Conservation (phyloP, 2,113 vertebrate species). For the Dunckerocampus dactyliophorus region DNA sequence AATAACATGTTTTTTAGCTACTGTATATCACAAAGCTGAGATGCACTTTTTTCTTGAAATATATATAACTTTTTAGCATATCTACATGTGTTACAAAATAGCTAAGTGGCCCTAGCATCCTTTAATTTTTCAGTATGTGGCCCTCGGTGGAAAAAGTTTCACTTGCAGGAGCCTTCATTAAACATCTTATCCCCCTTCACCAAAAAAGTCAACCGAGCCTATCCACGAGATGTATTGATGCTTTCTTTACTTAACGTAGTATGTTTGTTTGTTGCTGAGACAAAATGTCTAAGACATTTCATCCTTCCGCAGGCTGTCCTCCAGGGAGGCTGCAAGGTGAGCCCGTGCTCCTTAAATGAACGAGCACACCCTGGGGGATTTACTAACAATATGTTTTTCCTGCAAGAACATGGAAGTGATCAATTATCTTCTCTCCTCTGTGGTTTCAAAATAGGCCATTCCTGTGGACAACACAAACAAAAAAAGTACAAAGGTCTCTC, state of each 20-base stretch:
- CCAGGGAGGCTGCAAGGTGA: conserved; percentile 54
- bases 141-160: conserved; percentile 1
- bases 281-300: conserved; percentile 65
- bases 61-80: too few relatives aligned
- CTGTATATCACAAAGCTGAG: too few relatives aligned
- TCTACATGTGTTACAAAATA: too few relatives aligned
- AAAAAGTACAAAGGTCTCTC: conserved; percentile 6
- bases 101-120: too few relatives aligned
- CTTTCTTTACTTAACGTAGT: conserved; percentile 38
- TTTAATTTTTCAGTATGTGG: too few relatives aligned
- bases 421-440: conserved; percentile 23
- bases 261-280: conserved; percentile 55
- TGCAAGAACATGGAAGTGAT: conserved; percentile 35
- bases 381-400: conserved; percentile 43
- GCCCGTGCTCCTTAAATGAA: conserved; percentile 31
- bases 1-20: too few relatives aligned
- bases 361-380: conserved; percentile 40
- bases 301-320: conserved; percentile 47
- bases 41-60: too few relatives aligned
- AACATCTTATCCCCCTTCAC: conserved; percentile 5
- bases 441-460: conserved; percentile 1
- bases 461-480: conserved; percentile 14
- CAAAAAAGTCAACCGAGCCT: conserved; percentile 40
- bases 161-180: conserved; percentile 54
- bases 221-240: conserved; percentile 67